These are phyloP conservation scores for Fratercula arctica DNA, from an alignment of 2,797 vertebrate genomes.

Conservation along the genomic window DNA sequence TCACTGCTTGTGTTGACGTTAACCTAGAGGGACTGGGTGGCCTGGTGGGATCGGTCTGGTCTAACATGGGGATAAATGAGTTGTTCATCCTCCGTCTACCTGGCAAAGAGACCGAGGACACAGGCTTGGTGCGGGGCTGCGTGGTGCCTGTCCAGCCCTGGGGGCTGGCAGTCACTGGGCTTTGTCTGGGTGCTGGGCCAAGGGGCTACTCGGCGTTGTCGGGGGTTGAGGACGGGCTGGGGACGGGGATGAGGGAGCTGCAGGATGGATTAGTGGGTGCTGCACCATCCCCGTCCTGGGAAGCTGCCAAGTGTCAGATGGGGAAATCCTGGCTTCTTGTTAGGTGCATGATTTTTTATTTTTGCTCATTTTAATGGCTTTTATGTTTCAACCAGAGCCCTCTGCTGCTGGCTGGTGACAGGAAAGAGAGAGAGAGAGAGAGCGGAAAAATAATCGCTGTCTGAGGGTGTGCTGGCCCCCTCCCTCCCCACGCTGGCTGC, in stretches of 20 bases:
- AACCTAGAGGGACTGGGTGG: background rate
- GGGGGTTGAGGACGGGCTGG: background rate
- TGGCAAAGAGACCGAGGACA: accelerated
- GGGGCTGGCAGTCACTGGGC: background rate
- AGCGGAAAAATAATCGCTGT: background rate
- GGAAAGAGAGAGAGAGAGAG: background rate
- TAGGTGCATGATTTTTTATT: background rate
- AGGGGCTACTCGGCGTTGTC: background rate
- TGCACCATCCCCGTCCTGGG: background rate
- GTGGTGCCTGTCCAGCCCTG: background rate
- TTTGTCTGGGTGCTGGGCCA: background rate
- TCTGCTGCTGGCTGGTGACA: background rate
- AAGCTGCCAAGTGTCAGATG: background rate
- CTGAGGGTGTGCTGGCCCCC: background rate
- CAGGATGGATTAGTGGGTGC: background rate
- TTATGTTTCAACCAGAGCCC: background rate
- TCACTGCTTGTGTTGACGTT: background rate
- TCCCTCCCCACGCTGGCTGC: background rate
- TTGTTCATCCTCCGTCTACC: background rate
- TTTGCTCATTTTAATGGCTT: background rate
- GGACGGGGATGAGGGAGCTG: background rate
- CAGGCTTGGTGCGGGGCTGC: accelerated
- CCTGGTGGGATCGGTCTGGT: background rate
- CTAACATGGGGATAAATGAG: background rate
- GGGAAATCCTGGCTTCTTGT: background rate